Evolutionary conservation across 2,113 vertebrate species (phyloP), one percentile per base, ranked within the genome.

Genomic region (Phyllopteryx taeniolatus): DNA sequence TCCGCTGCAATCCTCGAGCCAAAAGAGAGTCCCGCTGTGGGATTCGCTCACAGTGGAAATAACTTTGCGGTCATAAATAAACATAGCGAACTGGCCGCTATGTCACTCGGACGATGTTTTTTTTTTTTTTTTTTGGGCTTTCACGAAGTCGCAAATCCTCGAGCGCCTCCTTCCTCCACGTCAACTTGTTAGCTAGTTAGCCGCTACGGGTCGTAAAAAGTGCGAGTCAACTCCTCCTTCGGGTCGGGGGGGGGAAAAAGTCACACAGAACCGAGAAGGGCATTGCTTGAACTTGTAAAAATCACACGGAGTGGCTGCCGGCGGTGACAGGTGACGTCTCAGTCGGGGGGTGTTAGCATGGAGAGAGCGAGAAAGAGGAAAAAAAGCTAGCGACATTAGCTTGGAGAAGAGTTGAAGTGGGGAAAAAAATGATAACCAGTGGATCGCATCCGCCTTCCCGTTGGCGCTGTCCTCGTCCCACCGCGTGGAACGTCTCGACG

Each of bases 21-120:
- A 84, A 84, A 86, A 86, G 73, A 90, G 80, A 86, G 90, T 88
- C 86, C 89, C 90, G 70, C 79, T 53, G 79, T 79, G 74, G 78
- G 79, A 79, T 78, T 35, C 84, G 82, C 67, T 82, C 89, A 90
- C 88, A 86, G 84, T 84, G 72, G 72, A 88, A 87, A 74, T 84
- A 35, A 87, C 83, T 89, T 82, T 85, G 74, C 74, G 85, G 69
- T 85, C 86, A 73, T 89, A 83, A 85, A 92, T 87, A 66, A 85
- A 85, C 92, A 93, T 92, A 79, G 87, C 87, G 81, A 80, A 84
- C 76, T 76, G 53, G 73, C 78, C 86, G 74, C 57, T 69, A 68
- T 67, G 70, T 57, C 73, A 75, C 87, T 80, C n/a, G 75, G 64
- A 57, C 7, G 43, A 9, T 73, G 20, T 61, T 22, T 46, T 73